phyloP scores from a whole-genome alignment of 2,888 invertebrate genomes.

The Pinctada fucata region DNA sequence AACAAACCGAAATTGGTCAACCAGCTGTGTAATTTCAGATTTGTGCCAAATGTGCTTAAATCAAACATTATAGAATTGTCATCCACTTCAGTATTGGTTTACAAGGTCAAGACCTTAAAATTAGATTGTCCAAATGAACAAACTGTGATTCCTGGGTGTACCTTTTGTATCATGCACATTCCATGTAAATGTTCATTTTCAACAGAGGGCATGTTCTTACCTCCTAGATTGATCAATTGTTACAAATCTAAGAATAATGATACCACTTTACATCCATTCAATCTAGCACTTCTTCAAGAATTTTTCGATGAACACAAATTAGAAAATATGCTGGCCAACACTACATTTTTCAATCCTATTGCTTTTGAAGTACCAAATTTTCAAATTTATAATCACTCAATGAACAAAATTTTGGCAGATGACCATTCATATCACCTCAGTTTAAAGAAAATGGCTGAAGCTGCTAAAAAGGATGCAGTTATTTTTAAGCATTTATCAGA shows the following conservation, averaged over 20 bases:
- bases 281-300: constrained; percentile 18
- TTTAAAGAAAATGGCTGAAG: constrained; percentile 37
- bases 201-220: neutral
- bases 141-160: constrained; percentile 17
- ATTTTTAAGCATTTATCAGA: constrained; percentile 35
- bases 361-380: constrained; percentile 13
- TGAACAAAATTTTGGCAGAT: constrained; percentile 7
- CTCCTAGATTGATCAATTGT: constrained; percentile 9
- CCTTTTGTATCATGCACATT: constrained; percentile 9
- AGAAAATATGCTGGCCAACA: neutral
- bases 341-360: constrained; percentile 5
- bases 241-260: neutral
- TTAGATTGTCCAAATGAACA: constrained; percentile 13
- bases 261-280: neutral
- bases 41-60: constrained; percentile 1
- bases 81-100: neutral
- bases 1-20: too few relatives aligned
- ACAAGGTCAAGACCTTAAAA: neutral
- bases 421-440: constrained; percentile 32
- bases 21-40: constrained; percentile 16
- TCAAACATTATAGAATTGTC: constrained; percentile 3
- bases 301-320: constrained; percentile 14
- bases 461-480: constrained; percentile 34
- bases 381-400: constrained; percentile 3
- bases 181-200: constrained; percentile 16